Evolutionary conservation across 2,113 vertebrate genomes (phyloP).

Genomic region (Lynx canadensis): DNA sequence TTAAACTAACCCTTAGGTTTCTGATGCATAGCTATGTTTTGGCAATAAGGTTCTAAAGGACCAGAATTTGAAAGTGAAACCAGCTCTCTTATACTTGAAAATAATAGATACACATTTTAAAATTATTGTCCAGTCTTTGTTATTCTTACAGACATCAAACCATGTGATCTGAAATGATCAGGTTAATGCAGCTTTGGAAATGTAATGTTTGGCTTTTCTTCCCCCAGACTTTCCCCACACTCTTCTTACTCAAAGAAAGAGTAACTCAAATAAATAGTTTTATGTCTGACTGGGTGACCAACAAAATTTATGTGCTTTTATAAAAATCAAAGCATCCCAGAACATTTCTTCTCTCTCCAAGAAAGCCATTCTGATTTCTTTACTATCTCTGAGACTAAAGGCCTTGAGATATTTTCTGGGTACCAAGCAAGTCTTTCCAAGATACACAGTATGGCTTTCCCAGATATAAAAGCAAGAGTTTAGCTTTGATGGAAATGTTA

Average conservation of each 20-base stretch:
- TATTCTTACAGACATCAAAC: not conserved
- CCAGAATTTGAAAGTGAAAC: constrained; percentile 46
- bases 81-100: not conserved
- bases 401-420: not conserved
- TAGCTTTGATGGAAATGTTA: not conserved
- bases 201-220: not conserved
- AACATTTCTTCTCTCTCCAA: not conserved
- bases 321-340: not conserved
- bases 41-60: constrained; percentile 9
- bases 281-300: not conserved
- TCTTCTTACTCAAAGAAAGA: constrained; percentile 29
- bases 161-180: constrained; percentile 29
- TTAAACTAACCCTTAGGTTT: not conserved
- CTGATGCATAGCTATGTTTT: not conserved
- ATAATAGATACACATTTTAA: not conserved
- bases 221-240: fast-evolving
- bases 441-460: not conserved
- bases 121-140: constrained; percentile 12
- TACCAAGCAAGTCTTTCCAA: not conserved
- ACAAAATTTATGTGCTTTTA: not conserved
- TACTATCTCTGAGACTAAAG: not conserved
- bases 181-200: constrained; percentile 41
- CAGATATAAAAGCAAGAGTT: not conserved
- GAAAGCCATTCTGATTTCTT: not conserved
- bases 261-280: not conserved